Percentiles rank a stretch among this genome's conserved stretches.
Evolutionary conservation across 2,888 invertebrate species (phyloP).

Genomic region (Lithophane ornitopus): DNA sequence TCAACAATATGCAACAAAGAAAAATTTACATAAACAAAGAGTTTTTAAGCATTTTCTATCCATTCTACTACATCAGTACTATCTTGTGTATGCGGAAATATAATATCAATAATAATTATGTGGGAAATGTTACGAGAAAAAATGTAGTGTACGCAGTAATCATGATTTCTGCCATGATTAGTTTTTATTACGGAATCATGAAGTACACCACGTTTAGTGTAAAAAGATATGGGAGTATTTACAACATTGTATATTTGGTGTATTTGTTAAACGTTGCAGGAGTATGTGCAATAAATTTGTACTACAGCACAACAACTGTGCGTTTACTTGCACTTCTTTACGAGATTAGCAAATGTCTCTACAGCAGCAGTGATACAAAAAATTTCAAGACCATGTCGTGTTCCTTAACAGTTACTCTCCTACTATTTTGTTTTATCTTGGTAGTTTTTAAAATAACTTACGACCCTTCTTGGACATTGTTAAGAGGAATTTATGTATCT

Average conservation of each 20-base stretch:
- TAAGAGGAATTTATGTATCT: constrained; percentile 36
- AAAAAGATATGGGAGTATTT: constrained; percentile 7
- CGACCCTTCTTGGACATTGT: constrained; percentile 39
- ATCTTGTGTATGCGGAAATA: constrained; percentile 43
- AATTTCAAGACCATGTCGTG: constrained; percentile 21
- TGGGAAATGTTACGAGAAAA: constrained; percentile 34
- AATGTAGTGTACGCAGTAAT: constrained; percentile 25
- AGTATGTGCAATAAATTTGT: constrained; percentile 41
- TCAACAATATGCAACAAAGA: background rate
- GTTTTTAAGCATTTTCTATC: constrained; percentile 43
- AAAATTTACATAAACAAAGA: constrained; percentile 15
- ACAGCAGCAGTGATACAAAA: constrained; percentile 23
- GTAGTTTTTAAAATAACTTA: constrained; percentile 37
- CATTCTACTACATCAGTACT: constrained; percentile 39
- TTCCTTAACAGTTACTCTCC: background rate
- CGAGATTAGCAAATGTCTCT: constrained; percentile 25
- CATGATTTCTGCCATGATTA: constrained; percentile 10
- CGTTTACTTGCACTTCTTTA: constrained; percentile 35
- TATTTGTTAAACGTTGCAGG: constrained; percentile 26
- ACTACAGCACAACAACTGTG: constrained; percentile 25
- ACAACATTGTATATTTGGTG: constrained; percentile 38
- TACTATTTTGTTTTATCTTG: constrained; percentile 20
- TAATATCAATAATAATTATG: constrained; percentile 31
- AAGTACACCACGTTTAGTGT: constrained; percentile 16
- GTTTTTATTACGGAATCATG: constrained; percentile 20